phyloP scores from a whole-genome alignment of 2,113 vertebrate genomes.

The Catharus minimus region DNA sequence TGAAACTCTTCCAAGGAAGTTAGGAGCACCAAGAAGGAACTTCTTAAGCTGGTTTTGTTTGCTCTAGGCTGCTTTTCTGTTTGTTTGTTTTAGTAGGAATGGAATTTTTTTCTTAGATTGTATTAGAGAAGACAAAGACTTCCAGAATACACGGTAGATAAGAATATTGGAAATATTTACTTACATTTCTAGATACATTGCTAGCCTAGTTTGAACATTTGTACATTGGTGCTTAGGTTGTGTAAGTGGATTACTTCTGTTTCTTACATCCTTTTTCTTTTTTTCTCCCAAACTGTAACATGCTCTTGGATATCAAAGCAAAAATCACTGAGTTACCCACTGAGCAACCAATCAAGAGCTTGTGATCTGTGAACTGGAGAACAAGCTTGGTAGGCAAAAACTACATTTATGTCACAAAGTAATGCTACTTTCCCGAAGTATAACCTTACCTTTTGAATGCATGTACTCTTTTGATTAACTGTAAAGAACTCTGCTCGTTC shows the following conservation, averaged over 20 bases:
- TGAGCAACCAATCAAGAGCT: neutral
- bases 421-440: neutral
- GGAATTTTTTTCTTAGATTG: neutral
- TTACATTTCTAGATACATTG: neutral
- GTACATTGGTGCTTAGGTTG: neutral
- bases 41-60: neutral
- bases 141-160: neutral
- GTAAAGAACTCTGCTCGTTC: neutral
- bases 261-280: fast-evolving
- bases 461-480: neutral
- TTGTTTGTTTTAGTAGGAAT: neutral
- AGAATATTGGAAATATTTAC: neutral
- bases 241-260: neutral
- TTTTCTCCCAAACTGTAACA: neutral
- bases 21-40: neutral
- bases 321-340: fast-evolving
- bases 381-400: neutral
- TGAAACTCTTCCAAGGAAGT: neutral
- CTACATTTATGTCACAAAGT: neutral
- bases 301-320: neutral
- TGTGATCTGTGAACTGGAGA: neutral
- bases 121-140: neutral
- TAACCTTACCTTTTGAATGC: neutral
- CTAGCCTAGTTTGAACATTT: neutral
- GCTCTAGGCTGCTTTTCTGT: neutral